These are phyloP conservation scores for Gymnogyps californianus DNA, from an alignment of 2,113 vertebrate species.

Conservation along the genomic window DNA sequence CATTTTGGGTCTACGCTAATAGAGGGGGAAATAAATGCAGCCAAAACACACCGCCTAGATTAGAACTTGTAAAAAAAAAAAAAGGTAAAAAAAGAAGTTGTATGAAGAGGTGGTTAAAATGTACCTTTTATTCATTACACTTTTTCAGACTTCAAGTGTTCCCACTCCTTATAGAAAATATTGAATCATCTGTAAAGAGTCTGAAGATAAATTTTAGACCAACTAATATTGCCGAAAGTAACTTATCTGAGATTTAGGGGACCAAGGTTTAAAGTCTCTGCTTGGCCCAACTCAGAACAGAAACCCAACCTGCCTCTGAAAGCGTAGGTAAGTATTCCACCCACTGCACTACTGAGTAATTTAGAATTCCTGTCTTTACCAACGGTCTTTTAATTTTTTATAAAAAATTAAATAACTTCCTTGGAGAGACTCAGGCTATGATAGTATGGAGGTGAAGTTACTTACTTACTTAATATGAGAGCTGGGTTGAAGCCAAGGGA, in stretches of 20 bases:
- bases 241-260: not conserved
- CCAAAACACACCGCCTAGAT: not conserved
- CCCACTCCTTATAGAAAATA: not conserved
- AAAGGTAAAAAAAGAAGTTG: not conserved
- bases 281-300: not conserved
- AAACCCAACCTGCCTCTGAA: not conserved
- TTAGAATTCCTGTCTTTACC: not conserved
- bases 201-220: not conserved
- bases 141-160: not conserved
- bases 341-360: not conserved
- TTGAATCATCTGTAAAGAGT: not conserved
- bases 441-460: not conserved
- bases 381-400: not conserved
- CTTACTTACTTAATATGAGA: not conserved
- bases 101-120: not conserved
- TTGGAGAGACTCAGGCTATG: not conserved
- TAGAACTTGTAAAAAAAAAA: not conserved
- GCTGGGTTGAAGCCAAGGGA: not conserved
- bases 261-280: not conserved
- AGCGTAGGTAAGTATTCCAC: not conserved
- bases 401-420: not conserved
- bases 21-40: not conserved
- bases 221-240: not conserved
- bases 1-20: rapidly evolving
- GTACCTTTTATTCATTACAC: not conserved